These are phyloP conservation scores for Podarcis muralis DNA, from an alignment of 2,113 vertebrate genomes.

Conservation along the genomic window DNA sequence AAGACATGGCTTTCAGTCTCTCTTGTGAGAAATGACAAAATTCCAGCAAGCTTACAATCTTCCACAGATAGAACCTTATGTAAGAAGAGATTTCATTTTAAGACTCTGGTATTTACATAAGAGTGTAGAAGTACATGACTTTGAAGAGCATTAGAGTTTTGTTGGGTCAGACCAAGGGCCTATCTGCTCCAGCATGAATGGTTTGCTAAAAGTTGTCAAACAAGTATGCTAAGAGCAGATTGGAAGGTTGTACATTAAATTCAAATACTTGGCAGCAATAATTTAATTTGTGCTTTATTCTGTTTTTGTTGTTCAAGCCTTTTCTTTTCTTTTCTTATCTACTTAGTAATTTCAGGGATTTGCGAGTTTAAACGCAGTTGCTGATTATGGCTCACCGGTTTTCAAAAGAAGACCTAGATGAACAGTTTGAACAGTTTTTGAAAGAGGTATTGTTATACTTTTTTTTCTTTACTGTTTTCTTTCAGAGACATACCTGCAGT, in stretches of 20 bases:
- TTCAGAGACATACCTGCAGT: neutral
- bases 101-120: neutral
- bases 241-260: neutral
- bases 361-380: constrained; percentile 37
- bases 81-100: neutral
- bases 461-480: neutral
- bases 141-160: neutral
- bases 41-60: neutral
- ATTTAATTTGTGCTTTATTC: constrained; percentile 16
- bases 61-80: neutral
- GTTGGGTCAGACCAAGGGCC: too few species aligned
- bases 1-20: too few species aligned
- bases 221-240: neutral
- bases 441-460: constrained; percentile 84
- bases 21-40: too few species aligned
- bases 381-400: constrained; percentile 79
- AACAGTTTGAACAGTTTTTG: constrained; percentile 93
- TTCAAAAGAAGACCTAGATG: constrained; percentile 87
- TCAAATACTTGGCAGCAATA: constrained; percentile 22
- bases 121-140: neutral
- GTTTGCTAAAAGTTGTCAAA: neutral
- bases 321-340: constrained; percentile 31
- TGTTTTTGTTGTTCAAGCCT: too few species aligned
- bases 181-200: neutral
- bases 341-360: neutral